Evolutionary conservation across 2,888 invertebrate genomes (phyloP).

Genomic region (Caenorhabditis sp.): DNA sequence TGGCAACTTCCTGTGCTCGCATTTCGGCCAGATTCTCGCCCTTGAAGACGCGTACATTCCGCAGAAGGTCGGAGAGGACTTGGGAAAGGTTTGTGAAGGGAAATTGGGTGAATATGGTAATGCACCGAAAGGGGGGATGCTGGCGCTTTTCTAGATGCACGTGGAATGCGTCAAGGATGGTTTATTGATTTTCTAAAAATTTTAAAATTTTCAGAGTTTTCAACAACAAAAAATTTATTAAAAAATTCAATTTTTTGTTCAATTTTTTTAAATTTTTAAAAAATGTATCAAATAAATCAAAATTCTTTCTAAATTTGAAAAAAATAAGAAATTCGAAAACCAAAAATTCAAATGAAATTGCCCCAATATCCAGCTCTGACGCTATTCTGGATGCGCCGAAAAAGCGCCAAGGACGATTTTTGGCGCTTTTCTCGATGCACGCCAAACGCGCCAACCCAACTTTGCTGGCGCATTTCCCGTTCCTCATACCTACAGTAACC

Average conservation of each 20-base stretch:
- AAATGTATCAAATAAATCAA: too few relatives aligned
- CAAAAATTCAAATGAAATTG: too few relatives aligned
- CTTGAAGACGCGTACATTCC: constrained; percentile 41
- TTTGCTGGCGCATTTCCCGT: not conserved
- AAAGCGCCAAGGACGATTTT: too few relatives aligned
- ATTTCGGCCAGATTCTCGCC: constrained; percentile 38
- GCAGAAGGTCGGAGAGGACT: constrained; percentile 42
- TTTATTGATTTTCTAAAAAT: too few relatives aligned
- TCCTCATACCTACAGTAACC: not conserved
- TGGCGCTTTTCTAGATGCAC: too few relatives aligned
- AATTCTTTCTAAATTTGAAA: too few relatives aligned
- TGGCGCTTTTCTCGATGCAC: too few relatives aligned
- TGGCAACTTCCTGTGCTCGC: constrained; percentile 39
- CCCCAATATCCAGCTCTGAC: not conserved
- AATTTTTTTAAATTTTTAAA: constrained; percentile 1
- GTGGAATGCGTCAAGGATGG: too few relatives aligned
- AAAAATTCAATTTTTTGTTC: not conserved
- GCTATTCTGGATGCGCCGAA: too few relatives aligned
- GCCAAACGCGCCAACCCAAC: too few relatives aligned
- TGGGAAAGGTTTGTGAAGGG: constrained; percentile 33
- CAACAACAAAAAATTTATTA: not conserved
- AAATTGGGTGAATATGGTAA: not conserved
- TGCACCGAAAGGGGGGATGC: too few relatives aligned
- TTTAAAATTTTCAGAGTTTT: not conserved
- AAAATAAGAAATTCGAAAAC: too few relatives aligned